Evolutionary conservation across 2,888 invertebrate genomes (phyloP), one percentile per base, ranked within the genome.

Genomic region (Copidosoma aretas): DNA sequence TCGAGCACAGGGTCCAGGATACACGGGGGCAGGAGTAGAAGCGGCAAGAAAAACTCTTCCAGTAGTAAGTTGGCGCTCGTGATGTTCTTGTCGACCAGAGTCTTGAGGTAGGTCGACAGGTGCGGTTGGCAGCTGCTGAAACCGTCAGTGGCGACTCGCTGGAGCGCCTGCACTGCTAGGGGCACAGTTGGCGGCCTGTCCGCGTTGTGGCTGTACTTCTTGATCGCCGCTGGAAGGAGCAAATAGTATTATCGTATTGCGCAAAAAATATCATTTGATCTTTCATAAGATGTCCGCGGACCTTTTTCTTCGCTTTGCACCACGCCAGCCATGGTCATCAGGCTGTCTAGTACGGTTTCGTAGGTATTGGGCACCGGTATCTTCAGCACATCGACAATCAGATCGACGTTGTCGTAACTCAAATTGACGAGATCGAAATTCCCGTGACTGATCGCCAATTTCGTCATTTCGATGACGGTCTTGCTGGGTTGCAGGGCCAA

Each of bases 391-490:
- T 46, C 3, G 43, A 46, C 8, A 3, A 46, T 17, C 15, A 15
- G 17, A 46, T 46, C 43, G 17, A 46, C 12, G 17, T 46, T 46
- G 1, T 46, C 17, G 17, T 15, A 46, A 46, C 15, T 46, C 12
- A 46, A 15, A 17, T 46, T 15, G 17, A 17, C 17, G 1, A 17
- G 43, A 46, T 46, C 43, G 12, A 46, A 46, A 0, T 73, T 68
- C 0, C 71, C 39, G 61, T 76, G 73, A 4, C 81, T 81, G 21
- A 82, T 75, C 5, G 75, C 67, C 24, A 80, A 77, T 73, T 77
- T 79, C 0, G 81, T 21, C 0, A 83, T 73, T 39, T 76, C 15
- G 3, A 15, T 12, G 17, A 46, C 12, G 17, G 43, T 46, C 12
- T 46, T 46, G 3, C 43, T 46, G 12, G 43, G 43, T 15, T 46